Percentiles rank a stretch among this genome's conserved stretches.
These are phyloP conservation scores for Origma solitaria DNA, from an alignment of 2,113 vertebrate species.

Conservation along the genomic window DNA sequence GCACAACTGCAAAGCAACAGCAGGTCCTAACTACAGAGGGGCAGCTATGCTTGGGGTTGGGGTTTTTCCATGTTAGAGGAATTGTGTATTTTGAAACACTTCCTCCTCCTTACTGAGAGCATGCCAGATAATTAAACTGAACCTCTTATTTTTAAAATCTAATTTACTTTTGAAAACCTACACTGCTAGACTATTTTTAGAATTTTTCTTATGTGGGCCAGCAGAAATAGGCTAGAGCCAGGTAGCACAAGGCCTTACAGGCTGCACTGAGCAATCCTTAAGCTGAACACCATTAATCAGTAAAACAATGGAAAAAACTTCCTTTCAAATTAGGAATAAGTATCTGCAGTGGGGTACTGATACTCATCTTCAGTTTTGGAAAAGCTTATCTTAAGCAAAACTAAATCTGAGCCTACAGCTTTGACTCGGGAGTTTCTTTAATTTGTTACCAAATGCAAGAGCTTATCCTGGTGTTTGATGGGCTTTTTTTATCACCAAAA, in stretches of 20 bases:
- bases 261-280: accelerated
- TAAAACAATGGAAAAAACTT: neutral
- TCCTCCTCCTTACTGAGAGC: neutral
- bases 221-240: constrained; percentile 18
- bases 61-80: neutral
- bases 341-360: neutral
- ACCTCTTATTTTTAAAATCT: constrained; percentile 35
- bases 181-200: constrained; percentile 23
- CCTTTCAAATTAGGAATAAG: neutral
- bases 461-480: neutral
- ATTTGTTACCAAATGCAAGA: neutral
- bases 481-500: neutral
- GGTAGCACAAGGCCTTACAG: neutral
- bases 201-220: constrained; percentile 29
- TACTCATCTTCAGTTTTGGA: neutral
- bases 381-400: neutral
- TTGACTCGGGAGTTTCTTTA: neutral
- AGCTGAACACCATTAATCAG: neutral
- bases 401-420: neutral
- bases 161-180: constrained; percentile 41
- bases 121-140: constrained; percentile 32
- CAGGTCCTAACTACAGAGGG: neutral
- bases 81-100: neutral
- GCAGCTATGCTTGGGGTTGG: neutral
- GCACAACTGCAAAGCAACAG: neutral